Conservation (phyloP, 1,140 invertebrate species). For the Ips typographus region DNA sequence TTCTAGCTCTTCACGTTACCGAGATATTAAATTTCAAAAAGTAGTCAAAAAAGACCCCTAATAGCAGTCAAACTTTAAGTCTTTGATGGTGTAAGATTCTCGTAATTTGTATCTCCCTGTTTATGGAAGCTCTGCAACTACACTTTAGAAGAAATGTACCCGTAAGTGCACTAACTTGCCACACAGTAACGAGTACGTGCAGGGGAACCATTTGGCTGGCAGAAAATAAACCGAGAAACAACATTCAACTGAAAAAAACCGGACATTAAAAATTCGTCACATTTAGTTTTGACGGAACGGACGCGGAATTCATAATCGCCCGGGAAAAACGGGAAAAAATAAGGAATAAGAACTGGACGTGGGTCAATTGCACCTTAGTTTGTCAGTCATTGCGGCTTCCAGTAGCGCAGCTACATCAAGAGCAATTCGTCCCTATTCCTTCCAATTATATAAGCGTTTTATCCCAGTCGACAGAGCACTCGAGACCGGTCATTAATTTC, state of each 20-base stretch:
- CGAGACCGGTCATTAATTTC: conserved; percentile 35
- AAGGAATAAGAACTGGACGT: conserved; percentile 2
- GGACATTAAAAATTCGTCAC: conserved; percentile 35
- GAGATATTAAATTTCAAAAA: too few relatives aligned
- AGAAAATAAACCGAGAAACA: conserved; percentile 19
- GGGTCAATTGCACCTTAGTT: not conserved
- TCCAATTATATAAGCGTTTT: conserved; percentile 33
- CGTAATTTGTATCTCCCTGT: too few relatives aligned
- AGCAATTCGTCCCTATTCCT: conserved; percentile 2
- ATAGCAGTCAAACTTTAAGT: too few relatives aligned
- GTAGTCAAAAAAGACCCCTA: too few relatives aligned
- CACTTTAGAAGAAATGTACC: too few relatives aligned
- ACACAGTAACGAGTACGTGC: too few relatives aligned
- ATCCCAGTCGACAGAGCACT: conserved; percentile 29
- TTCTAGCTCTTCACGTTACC: too few relatives aligned
- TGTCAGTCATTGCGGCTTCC: conserved; percentile 1
- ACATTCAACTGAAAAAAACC: conserved; percentile 26
- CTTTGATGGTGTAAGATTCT: too few relatives aligned
- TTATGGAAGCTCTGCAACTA: too few relatives aligned
- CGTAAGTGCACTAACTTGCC: too few relatives aligned
- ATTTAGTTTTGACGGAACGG: conserved; percentile 23
- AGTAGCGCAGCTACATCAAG: not conserved
- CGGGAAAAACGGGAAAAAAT: conserved; percentile 32
- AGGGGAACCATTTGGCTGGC: not conserved
- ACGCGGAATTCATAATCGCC: conserved; percentile 28